Evolutionary conservation across 64 coral and sea anemone species (phyloP).

Genomic region (Montipora cactus): DNA sequence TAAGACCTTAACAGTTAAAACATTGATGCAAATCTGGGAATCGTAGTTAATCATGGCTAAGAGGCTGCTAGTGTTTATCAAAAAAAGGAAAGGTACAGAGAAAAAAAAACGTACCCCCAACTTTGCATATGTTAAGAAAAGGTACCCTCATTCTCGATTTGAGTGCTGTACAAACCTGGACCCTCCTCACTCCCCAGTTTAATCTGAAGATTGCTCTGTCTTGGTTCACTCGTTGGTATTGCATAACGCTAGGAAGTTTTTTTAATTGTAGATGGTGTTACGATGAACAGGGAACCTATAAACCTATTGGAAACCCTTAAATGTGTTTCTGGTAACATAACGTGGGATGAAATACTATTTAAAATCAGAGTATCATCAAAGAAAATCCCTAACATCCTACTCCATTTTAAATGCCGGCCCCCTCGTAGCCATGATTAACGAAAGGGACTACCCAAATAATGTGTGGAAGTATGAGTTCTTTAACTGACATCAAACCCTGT

Average conservation of each 20-base stretch:
- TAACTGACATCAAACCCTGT: constrained; percentile 17
- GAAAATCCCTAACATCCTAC: not conserved
- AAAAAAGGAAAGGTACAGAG: not conserved
- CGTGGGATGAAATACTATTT: no score
- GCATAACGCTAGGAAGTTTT: not conserved
- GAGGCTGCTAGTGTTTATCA: not conserved
- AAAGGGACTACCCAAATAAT: not conserved
- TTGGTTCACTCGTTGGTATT: constrained; percentile 5
- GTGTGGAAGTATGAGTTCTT: not conserved
- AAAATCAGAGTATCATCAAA: no score
- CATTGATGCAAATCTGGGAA: not conserved
- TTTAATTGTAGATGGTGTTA: not conserved
- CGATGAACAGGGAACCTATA: not conserved
- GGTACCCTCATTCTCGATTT: not conserved
- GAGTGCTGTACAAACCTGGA: not conserved
- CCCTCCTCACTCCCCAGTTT: not conserved
- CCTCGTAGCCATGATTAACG: no score
- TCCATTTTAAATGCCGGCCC: no score
- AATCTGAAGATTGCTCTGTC: constrained; percentile 5
- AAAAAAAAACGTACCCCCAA: not conserved
- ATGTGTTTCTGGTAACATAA: not conserved
- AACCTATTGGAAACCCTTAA: not conserved
- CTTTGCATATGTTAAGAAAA: not conserved
- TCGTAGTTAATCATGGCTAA: not conserved
- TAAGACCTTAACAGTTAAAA: constrained; percentile 14